Conservation (phyloP, 1,140 invertebrate species). For the Cepaea nemoralis region DNA sequence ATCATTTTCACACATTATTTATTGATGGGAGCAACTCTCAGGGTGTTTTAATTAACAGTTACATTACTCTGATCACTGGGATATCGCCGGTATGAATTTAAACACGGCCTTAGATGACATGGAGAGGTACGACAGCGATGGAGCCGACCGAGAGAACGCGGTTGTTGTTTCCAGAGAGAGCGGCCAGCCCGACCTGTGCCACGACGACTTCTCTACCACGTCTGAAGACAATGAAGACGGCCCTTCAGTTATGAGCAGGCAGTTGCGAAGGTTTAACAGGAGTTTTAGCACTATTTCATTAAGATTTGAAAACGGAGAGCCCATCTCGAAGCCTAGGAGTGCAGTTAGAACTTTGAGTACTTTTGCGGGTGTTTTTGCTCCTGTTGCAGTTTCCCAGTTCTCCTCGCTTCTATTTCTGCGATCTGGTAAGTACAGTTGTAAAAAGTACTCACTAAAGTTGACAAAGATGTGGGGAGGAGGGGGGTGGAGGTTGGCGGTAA, state of each 20-base stretch:
- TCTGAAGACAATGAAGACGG: background rate
- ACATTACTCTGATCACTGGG: background rate
- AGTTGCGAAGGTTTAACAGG: background rate
- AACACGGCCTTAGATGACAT: background rate
- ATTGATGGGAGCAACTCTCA: too few relatives aligned
- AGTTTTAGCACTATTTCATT: background rate
- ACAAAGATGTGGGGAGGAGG: too few relatives aligned
- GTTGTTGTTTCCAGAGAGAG: background rate
- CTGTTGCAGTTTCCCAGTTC: slow-evolving; percentile 97
- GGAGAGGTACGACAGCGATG: background rate
- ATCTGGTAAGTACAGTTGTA: slow-evolving; percentile 81
- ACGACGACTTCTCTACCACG: background rate
- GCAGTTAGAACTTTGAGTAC: slow-evolving; percentile 80
- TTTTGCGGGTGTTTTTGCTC: slow-evolving; percentile 96
- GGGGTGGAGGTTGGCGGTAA: too few relatives aligned
- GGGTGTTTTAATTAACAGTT: too few relatives aligned
- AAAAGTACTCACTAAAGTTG: too few relatives aligned
- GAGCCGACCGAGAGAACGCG: background rate
- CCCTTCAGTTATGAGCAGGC: background rate
- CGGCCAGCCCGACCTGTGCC: background rate
- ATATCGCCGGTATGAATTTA: background rate
- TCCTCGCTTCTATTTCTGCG: slow-evolving; percentile 94
- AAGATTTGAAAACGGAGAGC: slow-evolving; percentile 1
- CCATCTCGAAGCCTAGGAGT: background rate
- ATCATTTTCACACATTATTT: too few relatives aligned